phyloP scores from a whole-genome alignment of 2,797 vertebrate genomes.

The Alectoris magna region DNA sequence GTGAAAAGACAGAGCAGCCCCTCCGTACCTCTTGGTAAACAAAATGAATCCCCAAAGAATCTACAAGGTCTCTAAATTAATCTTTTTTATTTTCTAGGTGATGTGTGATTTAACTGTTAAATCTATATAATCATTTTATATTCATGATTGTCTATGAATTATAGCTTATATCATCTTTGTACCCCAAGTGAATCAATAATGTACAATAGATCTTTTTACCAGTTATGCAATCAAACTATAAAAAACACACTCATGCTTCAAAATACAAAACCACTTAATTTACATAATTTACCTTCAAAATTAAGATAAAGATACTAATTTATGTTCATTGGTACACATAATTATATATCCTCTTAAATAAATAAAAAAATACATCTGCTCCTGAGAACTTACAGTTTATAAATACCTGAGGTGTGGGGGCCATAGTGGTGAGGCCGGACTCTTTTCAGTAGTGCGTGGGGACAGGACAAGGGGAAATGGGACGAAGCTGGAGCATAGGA shows the following conservation, averaged over 20 bases:
- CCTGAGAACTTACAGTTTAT: neutral
- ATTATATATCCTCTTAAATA: neutral
- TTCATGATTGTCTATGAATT: neutral
- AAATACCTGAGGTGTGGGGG: too few species aligned
- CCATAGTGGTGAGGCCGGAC: too few species aligned
- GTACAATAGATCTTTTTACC: neutral
- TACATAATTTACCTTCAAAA: constrained; percentile 23
- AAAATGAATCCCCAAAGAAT: neutral
- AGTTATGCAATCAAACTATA: neutral
- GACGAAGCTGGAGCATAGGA: too few species aligned
- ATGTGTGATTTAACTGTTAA: neutral
- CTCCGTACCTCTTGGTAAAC: neutral
- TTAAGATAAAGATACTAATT: neutral
- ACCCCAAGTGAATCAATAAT: neutral
- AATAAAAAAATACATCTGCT: neutral
- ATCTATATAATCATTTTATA: neutral
- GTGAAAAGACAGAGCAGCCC: neutral
- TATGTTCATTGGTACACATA: neutral
- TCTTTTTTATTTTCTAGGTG: neutral
- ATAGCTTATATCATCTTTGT: neutral
- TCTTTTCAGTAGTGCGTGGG: too few species aligned
- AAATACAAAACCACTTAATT: constrained; percentile 14
- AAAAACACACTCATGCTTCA: constrained; percentile 6
- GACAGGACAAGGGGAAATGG: too few species aligned
- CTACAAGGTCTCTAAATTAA: neutral